These are phyloP conservation scores for Platerodrilus igneus DNA, from an alignment of 2,888 invertebrate species.

Conservation along the genomic window DNA sequence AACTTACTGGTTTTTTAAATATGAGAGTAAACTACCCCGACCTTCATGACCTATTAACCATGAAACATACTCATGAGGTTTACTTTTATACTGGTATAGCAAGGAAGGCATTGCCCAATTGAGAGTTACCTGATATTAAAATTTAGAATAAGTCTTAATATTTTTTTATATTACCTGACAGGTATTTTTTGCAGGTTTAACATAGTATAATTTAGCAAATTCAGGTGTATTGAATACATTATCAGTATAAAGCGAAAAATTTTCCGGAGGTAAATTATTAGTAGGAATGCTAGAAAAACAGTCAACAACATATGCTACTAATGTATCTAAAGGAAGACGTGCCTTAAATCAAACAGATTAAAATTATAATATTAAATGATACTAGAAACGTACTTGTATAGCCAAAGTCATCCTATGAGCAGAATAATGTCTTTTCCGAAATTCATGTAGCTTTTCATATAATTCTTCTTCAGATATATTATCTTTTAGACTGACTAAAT, in stretches of 20 bases:
- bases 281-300: conserved; percentile 67
- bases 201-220: conserved; percentile 66
- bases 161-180: conserved; percentile 52
- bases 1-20: conserved; percentile 64
- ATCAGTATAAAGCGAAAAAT: conserved; percentile 54
- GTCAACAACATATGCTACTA: conserved; percentile 61
- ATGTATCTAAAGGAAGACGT: conserved; percentile 57
- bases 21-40: conserved; percentile 74
- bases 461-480: conserved; percentile 63
- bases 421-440: conserved; percentile 73
- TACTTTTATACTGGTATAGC: conserved; percentile 64
- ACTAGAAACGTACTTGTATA: conserved; percentile 75
- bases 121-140: conserved; percentile 50
- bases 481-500: conserved; percentile 66
- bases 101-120: conserved; percentile 61
- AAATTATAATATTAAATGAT: too few relatives aligned
- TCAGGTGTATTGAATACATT: conserved; percentile 57
- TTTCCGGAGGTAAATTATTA: conserved; percentile 59
- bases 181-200: conserved; percentile 70
- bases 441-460: conserved; percentile 66
- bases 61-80: conserved; percentile 72
- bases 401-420: conserved; percentile 85
- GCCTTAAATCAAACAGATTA: conserved; percentile 38
- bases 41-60: conserved; percentile 85
- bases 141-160: neutral